Evolutionary conservation across 2,888 invertebrate genomes (phyloP).

Genomic region (Dasysyrphus albostriatus): DNA sequence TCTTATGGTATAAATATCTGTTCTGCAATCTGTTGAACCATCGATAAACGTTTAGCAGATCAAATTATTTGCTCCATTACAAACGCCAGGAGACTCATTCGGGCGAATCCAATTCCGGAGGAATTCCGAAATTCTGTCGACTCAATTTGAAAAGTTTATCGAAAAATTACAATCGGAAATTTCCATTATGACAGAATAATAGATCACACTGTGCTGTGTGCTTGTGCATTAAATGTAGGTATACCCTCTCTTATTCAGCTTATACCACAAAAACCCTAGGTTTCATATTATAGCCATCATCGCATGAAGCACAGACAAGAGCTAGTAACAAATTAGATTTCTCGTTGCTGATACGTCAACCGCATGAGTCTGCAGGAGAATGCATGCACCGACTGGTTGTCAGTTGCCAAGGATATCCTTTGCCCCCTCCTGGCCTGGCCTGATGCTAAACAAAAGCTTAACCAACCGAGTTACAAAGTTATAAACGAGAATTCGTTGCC

Average conservation of each 20-base stretch:
- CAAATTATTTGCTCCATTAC: slow-evolving; percentile 66
- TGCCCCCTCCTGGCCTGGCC: background rate
- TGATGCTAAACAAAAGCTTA: slow-evolving; percentile 34
- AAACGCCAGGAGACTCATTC: slow-evolving; percentile 29
- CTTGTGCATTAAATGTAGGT: background rate
- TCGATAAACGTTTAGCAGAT: slow-evolving; percentile 50
- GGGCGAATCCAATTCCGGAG: slow-evolving; percentile 54
- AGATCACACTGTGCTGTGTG: slow-evolving; percentile 44
- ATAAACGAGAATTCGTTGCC: slow-evolving; percentile 35
- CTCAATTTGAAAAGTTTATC: slow-evolving; percentile 65
- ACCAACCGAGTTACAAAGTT: slow-evolving; percentile 50
- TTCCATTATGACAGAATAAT: slow-evolving; percentile 68
- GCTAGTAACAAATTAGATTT: slow-evolving; percentile 64
- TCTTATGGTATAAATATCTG: background rate
- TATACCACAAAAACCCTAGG: slow-evolving; percentile 43
- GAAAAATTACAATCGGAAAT: slow-evolving; percentile 66
- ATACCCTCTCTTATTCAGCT: background rate
- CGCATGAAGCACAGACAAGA: slow-evolving; percentile 14
- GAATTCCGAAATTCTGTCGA: slow-evolving; percentile 53
- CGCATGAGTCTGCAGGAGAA: slow-evolving; percentile 51
- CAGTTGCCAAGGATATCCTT: slow-evolving; percentile 10
- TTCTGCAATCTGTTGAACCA: slow-evolving; percentile 31
- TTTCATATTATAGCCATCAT: slow-evolving; percentile 32
- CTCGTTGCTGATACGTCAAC: slow-evolving; percentile 64
- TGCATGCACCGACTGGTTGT: slow-evolving; percentile 35